A percentile compares a stretch with the other conserved stretches of the same genome.
phyloP scores from a whole-genome alignment of 2,113 vertebrate species.

The Chloropsis cyanopogon region DNA sequence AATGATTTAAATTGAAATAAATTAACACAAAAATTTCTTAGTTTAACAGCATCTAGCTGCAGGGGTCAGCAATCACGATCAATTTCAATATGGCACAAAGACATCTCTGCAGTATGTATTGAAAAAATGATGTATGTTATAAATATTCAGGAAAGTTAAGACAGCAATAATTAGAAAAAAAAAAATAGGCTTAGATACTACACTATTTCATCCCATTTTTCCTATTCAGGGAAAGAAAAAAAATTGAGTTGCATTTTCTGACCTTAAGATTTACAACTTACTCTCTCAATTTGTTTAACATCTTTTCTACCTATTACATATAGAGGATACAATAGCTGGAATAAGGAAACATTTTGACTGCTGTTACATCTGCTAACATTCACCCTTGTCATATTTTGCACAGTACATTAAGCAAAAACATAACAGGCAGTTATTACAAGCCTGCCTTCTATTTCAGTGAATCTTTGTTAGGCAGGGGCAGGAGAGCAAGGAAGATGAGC shows the following conservation, averaged over 20 bases:
- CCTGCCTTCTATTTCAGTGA: slow-evolving; percentile 8
- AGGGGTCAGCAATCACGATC: not conserved
- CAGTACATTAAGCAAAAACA: slow-evolving; percentile 52
- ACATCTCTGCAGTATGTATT: not conserved
- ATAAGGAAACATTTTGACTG: not conserved
- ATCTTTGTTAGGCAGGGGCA: slow-evolving; percentile 20
- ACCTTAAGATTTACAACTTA: not conserved
- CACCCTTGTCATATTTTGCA: slow-evolving; percentile 35
- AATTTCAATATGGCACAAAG: not conserved
- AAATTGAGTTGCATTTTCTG: not conserved
- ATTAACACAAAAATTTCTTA: not conserved
- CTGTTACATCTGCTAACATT: not conserved
- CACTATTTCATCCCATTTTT: not conserved
- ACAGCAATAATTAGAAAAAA: not conserved
- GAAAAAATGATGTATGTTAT: not conserved
- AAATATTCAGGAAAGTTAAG: not conserved
- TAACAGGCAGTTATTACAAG: slow-evolving; percentile 19
- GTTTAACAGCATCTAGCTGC: not conserved
- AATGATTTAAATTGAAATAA: not conserved
- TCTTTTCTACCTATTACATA: not conserved
- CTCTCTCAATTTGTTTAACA: not conserved
- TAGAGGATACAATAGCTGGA: not conserved
- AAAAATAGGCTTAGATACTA: not conserved
- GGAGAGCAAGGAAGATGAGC: not conserved
- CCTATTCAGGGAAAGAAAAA: not conserved